Base-by-base conservation (phyloP, 2,113 vertebrate genomes). In the Tiliqua scincoides region DNA sequence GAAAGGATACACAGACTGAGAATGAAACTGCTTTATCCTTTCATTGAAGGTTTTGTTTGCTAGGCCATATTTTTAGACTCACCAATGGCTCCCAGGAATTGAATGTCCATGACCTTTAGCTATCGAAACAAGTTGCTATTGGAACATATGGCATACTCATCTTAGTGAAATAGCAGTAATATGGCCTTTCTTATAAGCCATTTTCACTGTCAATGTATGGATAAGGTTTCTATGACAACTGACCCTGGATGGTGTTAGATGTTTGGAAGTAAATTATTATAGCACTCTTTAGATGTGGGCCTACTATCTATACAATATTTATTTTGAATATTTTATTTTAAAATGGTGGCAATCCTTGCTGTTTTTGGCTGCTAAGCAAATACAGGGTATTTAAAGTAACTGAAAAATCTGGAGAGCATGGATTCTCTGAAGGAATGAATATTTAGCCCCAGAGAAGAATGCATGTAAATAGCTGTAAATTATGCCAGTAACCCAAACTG, bases 401-500 rank as follows among this genome's bases (percentile, higher is more conserved):
- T 82, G 61, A 79, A 85, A 5, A 86, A 79, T 86, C 81, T 37
- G 32, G 35, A 79, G 30, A 79, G 20, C 63, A 30, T 73, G 62
- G 37, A 83, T 62, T 18, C 0, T 72, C 30, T 79, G 78, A 6
- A 75, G 15, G 2, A 86, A 27, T 67, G 76, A 77, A 86, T 68
- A 73, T 4, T 84, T 79, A 79, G 59, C 12, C 48, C 73, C 21
- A 25, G n/a, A 18, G 77, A 73, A 30, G n/a, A 81, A 81, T 67
- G 59, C 59, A 83, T 79, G 30, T 65, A 84, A 84, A 74, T 89
- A 71, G 0, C 79, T 76, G 25, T 54, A n/a, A 37, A 84, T 91
- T 89, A 59, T 48, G 25, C 59, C 40, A 76, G 4, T 89, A 94
- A 87, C 70, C 63, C 84, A 83, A 78, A 83, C 74, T 87, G 67